Evolutionary conservation across 92 coral and sea anemone genomes (phyloP), one percentile per base, ranked within the genome.

Genomic region (Palythoa grandiflora): DNA sequence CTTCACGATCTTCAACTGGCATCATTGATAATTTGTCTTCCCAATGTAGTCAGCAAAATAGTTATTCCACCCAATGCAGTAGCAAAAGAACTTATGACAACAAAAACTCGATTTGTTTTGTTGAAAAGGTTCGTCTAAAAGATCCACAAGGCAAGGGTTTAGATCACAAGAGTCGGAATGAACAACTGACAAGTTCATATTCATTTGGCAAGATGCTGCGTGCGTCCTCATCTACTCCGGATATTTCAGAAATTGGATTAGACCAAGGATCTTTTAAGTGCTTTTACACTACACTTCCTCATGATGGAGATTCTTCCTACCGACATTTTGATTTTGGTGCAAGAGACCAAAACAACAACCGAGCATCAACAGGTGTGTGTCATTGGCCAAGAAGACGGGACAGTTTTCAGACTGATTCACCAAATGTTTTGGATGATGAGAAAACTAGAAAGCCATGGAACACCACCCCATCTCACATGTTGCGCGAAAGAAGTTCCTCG

Each of bases 401-500:
- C n/a, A 12, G 36, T 9, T 40, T 16, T 50, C 75, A 44, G 44
- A 16, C 52, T 28, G 38, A 40, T 19, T 20, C 48, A 38, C 51
- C 48, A 38, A 17, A 55, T 38, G 35, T 47, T 48, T 35, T 14
- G 44, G 44, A 20, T 53, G 48, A 48, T 65, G 21, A 81, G 40
- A 81, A 40, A 37, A 20, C 39, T 9, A 63, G 13, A 2, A 35
- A 44, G 54, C 2, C 85, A 6, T n/a, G 60, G 59, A 80, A 66
- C 17, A 19, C 75, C 19, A 10, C 17, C 57, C n/a, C 75, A 7
- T 63, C 75, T 81, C 14, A 48, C 59, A 14, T 63, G 75, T 9
- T 36, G 37, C 59, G 20, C 12, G 75, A 81, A 66, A 81, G 86
- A 65, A 65, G 86, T 44, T 51, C 75, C 50, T 81, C 86, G 10